Percentiles rank a stretch among this genome's conserved stretches.
Conservation (phyloP, 2,888 invertebrate genomes). For the Atethmia centrago region DNA sequence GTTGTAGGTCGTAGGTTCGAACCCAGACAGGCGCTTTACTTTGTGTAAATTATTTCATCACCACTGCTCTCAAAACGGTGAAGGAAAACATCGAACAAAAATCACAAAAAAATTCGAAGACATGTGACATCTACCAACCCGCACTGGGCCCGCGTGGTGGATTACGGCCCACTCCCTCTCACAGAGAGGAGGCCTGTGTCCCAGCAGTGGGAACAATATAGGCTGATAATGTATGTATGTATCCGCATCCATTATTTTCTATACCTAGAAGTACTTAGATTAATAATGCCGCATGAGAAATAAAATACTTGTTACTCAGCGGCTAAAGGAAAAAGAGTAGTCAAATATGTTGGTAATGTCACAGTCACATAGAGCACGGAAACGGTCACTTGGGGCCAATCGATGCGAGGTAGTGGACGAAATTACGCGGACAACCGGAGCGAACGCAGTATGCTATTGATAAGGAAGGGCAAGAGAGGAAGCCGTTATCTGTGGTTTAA, state of each 20-base stretch:
- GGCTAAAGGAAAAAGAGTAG: slow-evolving; percentile 8
- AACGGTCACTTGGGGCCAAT: slow-evolving; percentile 69
- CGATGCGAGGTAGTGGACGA: slow-evolving; percentile 52
- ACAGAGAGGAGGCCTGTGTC: too few species aligned
- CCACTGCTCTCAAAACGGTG: too few species aligned
- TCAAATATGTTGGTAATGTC: slow-evolving; percentile 36
- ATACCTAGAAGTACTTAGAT: not conserved
- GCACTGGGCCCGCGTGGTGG: too few species aligned
- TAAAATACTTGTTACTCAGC: slow-evolving; percentile 13
- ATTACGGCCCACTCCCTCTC: too few species aligned
- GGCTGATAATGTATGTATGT: too few species aligned
- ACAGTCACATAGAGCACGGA: slow-evolving; percentile 59
- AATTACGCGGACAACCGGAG: slow-evolving; percentile 48
- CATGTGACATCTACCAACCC: too few species aligned
- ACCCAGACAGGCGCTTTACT: too few species aligned
- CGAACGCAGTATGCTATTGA: slow-evolving; percentile 55
- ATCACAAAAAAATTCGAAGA: too few species aligned
- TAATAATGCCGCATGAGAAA: not conserved
- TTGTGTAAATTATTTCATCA: too few species aligned
- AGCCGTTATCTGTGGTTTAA: slow-evolving; percentile 62
- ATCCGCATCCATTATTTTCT: not conserved
- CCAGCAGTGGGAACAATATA: too few species aligned
- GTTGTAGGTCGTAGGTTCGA: too few species aligned
- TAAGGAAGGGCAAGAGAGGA: slow-evolving; percentile 64
- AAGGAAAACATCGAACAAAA: too few species aligned